These are phyloP conservation scores for Drosophila miranda DNA, from an alignment of 1,140 invertebrate species.

Conservation along the genomic window DNA sequence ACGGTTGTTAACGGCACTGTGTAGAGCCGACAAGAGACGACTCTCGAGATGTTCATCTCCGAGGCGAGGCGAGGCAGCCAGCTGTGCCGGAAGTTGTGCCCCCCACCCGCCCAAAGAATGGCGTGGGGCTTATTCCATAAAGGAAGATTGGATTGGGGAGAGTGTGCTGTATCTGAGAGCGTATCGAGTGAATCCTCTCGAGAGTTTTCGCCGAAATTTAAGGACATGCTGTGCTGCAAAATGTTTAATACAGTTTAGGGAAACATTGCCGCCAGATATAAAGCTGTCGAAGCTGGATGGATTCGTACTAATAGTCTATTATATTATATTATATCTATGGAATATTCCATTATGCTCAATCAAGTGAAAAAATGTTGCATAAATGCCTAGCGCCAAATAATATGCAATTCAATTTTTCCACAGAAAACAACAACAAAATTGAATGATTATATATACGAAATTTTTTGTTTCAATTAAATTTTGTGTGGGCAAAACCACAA, in stretches of 20 bases:
- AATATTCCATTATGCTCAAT: no score
- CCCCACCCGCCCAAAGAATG: no score
- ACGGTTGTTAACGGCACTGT: constrained; percentile 30
- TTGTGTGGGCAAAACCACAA: no score
- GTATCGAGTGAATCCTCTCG: constrained; percentile 53
- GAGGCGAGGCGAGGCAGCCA: neutral
- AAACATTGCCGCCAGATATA: constrained; percentile 1
- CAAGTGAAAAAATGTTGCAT: no score
- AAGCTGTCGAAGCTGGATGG: no score
- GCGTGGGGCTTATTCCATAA: neutral
- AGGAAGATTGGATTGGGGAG: neutral
- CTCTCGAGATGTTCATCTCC: constrained; percentile 32
- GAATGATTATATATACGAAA: no score
- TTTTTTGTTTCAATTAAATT: no score
- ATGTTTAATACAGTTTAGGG: constrained; percentile 9
- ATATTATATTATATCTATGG: no score
- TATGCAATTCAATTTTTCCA: no score
- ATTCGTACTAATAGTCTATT: no score
- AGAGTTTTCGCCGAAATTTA: constrained; percentile 36
- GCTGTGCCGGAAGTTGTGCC: neutral
- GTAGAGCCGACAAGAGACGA: constrained; percentile 5
- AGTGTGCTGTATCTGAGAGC: constrained; percentile 37
- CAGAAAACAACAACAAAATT: no score
- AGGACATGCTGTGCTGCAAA: constrained; percentile 4
- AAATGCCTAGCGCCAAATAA: no score